Conservation (phyloP, 2,113 vertebrate species). For the Apaloderma vittatum region DNA sequence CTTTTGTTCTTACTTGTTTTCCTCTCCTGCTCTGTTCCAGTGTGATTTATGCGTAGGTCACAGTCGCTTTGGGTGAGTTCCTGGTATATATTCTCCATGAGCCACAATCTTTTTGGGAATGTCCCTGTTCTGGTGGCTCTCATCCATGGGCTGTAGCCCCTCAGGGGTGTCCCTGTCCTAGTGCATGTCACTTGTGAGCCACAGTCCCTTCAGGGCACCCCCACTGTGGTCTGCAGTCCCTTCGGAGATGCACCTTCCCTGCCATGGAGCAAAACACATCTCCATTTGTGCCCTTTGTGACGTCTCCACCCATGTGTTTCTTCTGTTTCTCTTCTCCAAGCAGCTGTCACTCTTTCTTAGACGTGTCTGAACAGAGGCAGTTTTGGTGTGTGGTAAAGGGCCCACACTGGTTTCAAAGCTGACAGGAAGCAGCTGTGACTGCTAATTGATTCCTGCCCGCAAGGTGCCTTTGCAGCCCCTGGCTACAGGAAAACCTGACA, state of each 20-base stretch:
- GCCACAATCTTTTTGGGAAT: not conserved
- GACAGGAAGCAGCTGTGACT: not conserved
- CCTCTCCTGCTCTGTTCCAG: not conserved
- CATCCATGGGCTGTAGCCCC: not conserved
- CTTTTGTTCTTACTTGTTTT: not conserved
- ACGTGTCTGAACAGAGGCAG: not conserved
- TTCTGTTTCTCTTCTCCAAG: not conserved
- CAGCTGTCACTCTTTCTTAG: not conserved
- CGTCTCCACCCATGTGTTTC: too few relatives aligned
- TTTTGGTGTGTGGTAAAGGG: not conserved
- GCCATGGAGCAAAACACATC: not conserved
- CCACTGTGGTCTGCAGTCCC: not conserved
- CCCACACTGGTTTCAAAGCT: not conserved
- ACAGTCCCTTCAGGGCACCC: not conserved
- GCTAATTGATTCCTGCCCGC: not conserved
- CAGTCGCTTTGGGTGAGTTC: not conserved
- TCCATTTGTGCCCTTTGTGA: rapidly evolving
- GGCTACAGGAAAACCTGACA: not conserved
- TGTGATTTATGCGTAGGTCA: not conserved
- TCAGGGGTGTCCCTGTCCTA: not conserved
- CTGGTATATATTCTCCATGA: not conserved
- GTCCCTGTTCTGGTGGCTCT: rapidly evolving
- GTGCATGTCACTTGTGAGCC: rapidly evolving
- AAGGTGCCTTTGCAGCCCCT: not conserved
- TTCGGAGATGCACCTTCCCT: not conserved